Evolutionary conservation across 2,888 invertebrate species (phyloP), one percentile per base, ranked within the genome.

Genomic region (Pristionchus maxplancki): DNA sequence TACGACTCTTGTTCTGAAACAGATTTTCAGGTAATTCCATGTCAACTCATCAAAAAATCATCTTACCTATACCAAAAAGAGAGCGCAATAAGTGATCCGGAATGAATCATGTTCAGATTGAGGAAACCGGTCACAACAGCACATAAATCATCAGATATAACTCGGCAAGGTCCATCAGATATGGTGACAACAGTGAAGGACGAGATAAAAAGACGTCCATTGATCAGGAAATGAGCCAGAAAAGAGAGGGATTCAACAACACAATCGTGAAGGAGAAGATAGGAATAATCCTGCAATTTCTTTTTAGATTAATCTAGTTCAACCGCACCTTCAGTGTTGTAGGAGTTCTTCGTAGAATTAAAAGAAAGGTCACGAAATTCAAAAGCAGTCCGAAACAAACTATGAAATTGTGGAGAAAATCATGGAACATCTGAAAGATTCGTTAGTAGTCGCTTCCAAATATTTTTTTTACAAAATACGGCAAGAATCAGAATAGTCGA

Each of bases 61-160:
- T n/a, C n/a, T n/a, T n/a, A 44, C 78, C 44, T 78, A 44, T 78
- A 78, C 78, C 78, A 78, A 13, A 44, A 78, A 1, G 78, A 78
- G 24, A 78, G 78, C 2, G 44, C 78, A 44, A 78, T 44, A 1
- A 78, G n/a, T 5, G 44, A 78, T 40, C 24, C 40, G 9, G 78
- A 78, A 34, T 78, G 78, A 15, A 78, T 78, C 78, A 78, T 78
- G 20, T 78, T 78, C n/a, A 78, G 24, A 15, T 44, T 44, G 40
- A 78, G 44, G 15, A 78, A 44, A 13, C n/a, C 78, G 0, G 44
- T 44, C 1, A 44, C n/a, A 4, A 6, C n/a, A 13, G 44, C 31
- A 28, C 78, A 78, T 11, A 78, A 28, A 9, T 24, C 44, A 28
- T 78, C n/a, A 6, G 78, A 78, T 6, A 78, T 78, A 2, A 4